Evolutionary conservation across 2,797 vertebrate species (phyloP).

Genomic region (Enteromius mattozi): DNA sequence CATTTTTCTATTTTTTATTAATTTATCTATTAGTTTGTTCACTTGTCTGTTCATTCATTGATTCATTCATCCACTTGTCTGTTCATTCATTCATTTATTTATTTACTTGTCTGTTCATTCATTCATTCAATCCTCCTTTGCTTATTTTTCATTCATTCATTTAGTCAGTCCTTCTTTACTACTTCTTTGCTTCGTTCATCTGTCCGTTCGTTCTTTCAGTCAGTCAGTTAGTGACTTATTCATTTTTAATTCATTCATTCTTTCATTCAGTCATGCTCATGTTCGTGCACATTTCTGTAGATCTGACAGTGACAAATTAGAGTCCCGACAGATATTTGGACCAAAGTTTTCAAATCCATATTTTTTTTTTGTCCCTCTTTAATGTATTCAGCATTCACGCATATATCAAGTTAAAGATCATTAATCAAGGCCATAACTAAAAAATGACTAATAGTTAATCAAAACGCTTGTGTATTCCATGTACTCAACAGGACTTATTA

Average conservation of each 20-base stretch:
- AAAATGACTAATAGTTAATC: slow-evolving; percentile 28
- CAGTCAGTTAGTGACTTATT: not conserved
- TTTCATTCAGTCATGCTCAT: not conserved
- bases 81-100: not conserved
- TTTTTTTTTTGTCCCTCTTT: not conserved
- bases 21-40: not conserved
- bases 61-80: not conserved
- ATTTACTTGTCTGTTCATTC: not conserved
- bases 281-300: not conserved
- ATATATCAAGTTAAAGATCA: slow-evolving; percentile 8
- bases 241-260: not conserved
- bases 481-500: slow-evolving; percentile 16
- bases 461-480: slow-evolving; percentile 3
- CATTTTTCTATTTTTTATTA: not conserved
- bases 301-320: slow-evolving; percentile 1
- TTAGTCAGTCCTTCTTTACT: not conserved
- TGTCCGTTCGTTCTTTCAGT: not conserved
- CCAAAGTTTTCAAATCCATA: slow-evolving; percentile 3
- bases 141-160: not conserved
- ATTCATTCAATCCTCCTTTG: not conserved
- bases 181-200: too few species aligned
- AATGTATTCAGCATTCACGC: slow-evolving; percentile 21
- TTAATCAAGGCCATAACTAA: slow-evolving; percentile 3
- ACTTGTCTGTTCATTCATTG: not conserved
- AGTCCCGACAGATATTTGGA: slow-evolving; percentile 12